Conservation (phyloP, 1,140 invertebrate species). For the Oryctes rhinoceros region DNA sequence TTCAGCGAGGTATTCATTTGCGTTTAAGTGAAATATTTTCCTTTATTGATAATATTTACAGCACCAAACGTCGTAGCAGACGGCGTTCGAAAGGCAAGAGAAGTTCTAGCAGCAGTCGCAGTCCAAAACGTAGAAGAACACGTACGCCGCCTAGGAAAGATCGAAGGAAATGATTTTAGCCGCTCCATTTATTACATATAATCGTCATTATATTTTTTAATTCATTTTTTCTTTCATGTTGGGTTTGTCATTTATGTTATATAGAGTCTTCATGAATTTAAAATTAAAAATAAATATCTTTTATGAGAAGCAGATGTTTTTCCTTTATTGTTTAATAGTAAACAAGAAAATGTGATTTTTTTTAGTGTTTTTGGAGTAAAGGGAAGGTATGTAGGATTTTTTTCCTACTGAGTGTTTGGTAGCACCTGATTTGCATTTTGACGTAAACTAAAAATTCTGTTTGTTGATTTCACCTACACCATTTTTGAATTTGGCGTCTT, state of each 20-base stretch:
- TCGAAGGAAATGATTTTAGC: constrained; percentile 19
- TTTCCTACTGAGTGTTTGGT: too few species aligned
- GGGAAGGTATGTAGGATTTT: too few species aligned
- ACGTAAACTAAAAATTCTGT: too few species aligned
- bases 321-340: background rate
- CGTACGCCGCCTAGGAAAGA: constrained; percentile 34
- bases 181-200: background rate
- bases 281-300: constrained; percentile 15
- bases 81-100: constrained; percentile 6
- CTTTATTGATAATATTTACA: background rate
- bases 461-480: too few species aligned
- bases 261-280: constrained; percentile 17
- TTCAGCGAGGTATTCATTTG: constrained; percentile 1
- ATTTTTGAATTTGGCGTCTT: too few species aligned
- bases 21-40: background rate
- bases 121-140: constrained; percentile 20
- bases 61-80: background rate
- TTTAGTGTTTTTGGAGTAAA: too few species aligned
- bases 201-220: background rate
- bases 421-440: too few species aligned
- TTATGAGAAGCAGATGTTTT: constrained; percentile 12
- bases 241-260: constrained; percentile 23
- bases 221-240: constrained; percentile 17
- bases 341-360: too few species aligned
- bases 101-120: constrained; percentile 18